Base-by-base conservation (phyloP, 2,888 invertebrate genomes). In the Microctonus aethiopoides region DNA sequence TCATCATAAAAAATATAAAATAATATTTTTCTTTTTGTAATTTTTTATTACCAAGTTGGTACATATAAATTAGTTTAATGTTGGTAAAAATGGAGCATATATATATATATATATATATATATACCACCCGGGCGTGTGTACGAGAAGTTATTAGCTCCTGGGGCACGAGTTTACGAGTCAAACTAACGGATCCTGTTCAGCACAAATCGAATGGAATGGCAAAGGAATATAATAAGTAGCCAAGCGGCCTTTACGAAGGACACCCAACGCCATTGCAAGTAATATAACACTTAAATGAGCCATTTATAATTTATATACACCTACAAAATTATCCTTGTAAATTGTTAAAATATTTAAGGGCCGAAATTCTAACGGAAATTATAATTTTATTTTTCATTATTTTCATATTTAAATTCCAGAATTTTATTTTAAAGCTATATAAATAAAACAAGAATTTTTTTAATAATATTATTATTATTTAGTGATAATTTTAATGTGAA, bases 241-340 rank as follows among this genome's bases (percentile, higher is more conserved):
- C 20, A 34, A 64, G 20, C 60, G 72, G 68, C 74, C 67, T 70
- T 72, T 68, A 56, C 41, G 68, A 75, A 75, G 74, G 74, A 72
- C 72, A 68, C 54, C 22, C 32, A 52, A 13, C 32, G 46, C 32
- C 32, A 7, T 11, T 9, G 32, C 22, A 11, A 11, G 29, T 26
- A n/a, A n/a, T n/a, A n/a, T n/a, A n/a, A n/a, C n/a, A n/a, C n/a
- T n/a, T n/a, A n/a, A n/a, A n/a, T n/a, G 56, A 26, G 54, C 22
- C 63, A 57, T 60, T 36, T 34, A 56, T 32, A 34, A n/a, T n/a
- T n/a, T n/a, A n/a, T n/a, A n/a, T n/a, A n/a, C n/a, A n/a, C n/a
- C n/a, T n/a, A n/a, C n/a, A n/a, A n/a, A n/a, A n/a, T n/a, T n/a
- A n/a, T n/a, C n/a, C n/a, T n/a, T n/a, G n/a, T n/a, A n/a, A n/a